Conservation (phyloP, 2,113 vertebrate genomes). For the Urocitellus parryii region DNA sequence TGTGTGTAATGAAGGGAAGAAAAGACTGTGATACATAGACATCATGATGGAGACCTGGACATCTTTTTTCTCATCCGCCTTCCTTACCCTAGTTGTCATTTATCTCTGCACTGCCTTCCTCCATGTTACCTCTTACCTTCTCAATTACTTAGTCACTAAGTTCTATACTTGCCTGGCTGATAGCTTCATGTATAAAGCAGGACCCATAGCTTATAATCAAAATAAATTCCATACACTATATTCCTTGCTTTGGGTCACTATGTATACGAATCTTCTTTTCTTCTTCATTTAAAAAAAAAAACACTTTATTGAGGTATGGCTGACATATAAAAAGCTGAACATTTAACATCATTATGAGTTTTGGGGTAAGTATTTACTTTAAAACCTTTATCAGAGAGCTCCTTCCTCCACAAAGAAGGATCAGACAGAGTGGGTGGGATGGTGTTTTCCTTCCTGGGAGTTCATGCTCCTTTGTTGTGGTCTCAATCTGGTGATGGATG, state of each 20-base stretch:
- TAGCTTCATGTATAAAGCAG: background rate
- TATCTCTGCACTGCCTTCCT: background rate
- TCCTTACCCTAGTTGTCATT: background rate
- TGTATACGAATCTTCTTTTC: background rate
- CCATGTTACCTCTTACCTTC: background rate
- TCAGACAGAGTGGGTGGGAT: background rate
- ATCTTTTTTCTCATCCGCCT: background rate
- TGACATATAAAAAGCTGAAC: no score
- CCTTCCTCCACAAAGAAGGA: background rate
- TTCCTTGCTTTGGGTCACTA: background rate
- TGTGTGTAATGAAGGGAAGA: background rate
- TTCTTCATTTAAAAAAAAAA: no score
- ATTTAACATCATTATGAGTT: no score
- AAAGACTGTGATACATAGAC: background rate
- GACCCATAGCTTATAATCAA: background rate
- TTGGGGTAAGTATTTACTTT: no score
- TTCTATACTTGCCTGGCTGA: background rate
- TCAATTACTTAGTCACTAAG: background rate
- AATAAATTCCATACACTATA: background rate
- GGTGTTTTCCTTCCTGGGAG: background rate
- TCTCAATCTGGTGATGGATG: slow-evolving; percentile 49
- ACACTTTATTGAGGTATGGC: no score
- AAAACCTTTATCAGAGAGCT: background rate
- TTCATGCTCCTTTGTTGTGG: background rate
- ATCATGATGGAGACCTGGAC: background rate